Evolutionary conservation across 2,113 vertebrate genomes (phyloP).

Genomic region (Istiophorus platypterus): DNA sequence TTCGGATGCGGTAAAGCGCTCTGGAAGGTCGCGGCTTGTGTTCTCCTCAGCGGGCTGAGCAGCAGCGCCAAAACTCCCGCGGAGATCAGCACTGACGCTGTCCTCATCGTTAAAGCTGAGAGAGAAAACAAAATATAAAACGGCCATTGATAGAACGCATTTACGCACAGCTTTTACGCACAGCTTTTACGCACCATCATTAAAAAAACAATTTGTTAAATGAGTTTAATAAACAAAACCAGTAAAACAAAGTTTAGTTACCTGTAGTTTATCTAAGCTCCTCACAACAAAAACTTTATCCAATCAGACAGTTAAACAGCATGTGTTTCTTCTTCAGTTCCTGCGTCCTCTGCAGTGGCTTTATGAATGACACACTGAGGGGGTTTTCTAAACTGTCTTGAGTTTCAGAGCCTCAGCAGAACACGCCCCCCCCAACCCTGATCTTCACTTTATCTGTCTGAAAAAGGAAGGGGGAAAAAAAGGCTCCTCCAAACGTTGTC

Average conservation of each 20-base stretch:
- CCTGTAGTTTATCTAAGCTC: constrained; percentile 38
- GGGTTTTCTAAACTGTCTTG: constrained; percentile 80
- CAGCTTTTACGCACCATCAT: no score
- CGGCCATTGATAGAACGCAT: background rate
- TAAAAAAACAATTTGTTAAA: background rate
- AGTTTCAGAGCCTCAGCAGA: constrained; percentile 87
- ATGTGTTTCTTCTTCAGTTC: constrained; percentile 71
- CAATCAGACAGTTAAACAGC: constrained; percentile 67
- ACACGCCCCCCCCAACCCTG: constrained; percentile 73
- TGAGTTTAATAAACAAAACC: background rate
- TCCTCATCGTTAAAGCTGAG: constrained; percentile 84
- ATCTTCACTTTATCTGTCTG: constrained; percentile 37
- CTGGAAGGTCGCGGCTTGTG: constrained; percentile 84
- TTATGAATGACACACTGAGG: constrained; percentile 35
- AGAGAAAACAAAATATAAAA: background rate
- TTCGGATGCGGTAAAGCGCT: constrained; percentile 90
- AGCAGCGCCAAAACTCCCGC: constrained; percentile 84
- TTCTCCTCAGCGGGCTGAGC: constrained; percentile 75
- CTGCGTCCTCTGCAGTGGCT: constrained; percentile 34
- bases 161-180: constrained; percentile 64
- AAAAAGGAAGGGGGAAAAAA: background rate
- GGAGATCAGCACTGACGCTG: constrained; percentile 74
- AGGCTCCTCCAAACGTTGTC: constrained; percentile 41
- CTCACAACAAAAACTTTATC: constrained; percentile 11
- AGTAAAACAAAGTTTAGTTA: constrained; percentile 22